These are phyloP conservation scores for Takifugu bimaculatus DNA, from an alignment of 2,113 vertebrate species.

Conservation along the genomic window DNA sequence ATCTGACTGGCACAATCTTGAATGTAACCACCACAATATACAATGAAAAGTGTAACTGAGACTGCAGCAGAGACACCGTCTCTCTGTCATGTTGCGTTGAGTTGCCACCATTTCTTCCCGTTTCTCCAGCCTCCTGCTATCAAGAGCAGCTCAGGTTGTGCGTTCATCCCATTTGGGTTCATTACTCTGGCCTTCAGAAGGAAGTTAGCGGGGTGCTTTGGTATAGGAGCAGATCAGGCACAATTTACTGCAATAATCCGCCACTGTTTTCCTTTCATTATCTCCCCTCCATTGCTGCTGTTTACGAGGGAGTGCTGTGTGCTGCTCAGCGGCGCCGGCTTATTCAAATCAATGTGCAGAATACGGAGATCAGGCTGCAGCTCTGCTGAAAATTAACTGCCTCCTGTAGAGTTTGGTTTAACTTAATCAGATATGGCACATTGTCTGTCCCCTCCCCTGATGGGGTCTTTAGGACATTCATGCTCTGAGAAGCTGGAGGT, in stretches of 20 bases:
- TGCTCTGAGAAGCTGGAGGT: slow-evolving; percentile 1
- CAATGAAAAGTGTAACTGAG: slow-evolving; percentile 21
- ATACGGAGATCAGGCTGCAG: slow-evolving; percentile 32
- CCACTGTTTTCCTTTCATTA: slow-evolving; percentile 64
- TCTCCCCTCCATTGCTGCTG: slow-evolving; percentile 26
- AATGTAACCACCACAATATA: slow-evolving; percentile 3
- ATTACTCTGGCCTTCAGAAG: slow-evolving; percentile 49
- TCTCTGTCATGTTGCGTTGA: slow-evolving; percentile 5
- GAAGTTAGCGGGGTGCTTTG: slow-evolving; percentile 5
- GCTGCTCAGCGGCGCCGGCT: slow-evolving; percentile 41
- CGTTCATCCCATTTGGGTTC: slow-evolving; percentile 26
- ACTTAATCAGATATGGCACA: slow-evolving; percentile 55
- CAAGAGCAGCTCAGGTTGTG: slow-evolving; percentile 14
- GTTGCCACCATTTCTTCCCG: slow-evolving; percentile 5
- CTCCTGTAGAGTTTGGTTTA: slow-evolving; percentile 44
- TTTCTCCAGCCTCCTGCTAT: not conserved
- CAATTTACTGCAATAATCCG: slow-evolving; percentile 60
- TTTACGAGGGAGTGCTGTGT: slow-evolving; percentile 43
- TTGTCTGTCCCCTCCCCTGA: slow-evolving; percentile 26
- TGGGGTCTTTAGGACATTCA: slow-evolving; percentile 26
- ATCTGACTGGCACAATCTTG: not conserved
- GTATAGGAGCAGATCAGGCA: slow-evolving; percentile 40
- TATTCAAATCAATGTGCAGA: slow-evolving; percentile 61
- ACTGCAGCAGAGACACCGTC: not conserved
- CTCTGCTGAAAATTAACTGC: slow-evolving; percentile 48